These are phyloP conservation scores for Lates japonicus DNA, from an alignment of 2,797 vertebrate species.

Conservation along the genomic window DNA sequence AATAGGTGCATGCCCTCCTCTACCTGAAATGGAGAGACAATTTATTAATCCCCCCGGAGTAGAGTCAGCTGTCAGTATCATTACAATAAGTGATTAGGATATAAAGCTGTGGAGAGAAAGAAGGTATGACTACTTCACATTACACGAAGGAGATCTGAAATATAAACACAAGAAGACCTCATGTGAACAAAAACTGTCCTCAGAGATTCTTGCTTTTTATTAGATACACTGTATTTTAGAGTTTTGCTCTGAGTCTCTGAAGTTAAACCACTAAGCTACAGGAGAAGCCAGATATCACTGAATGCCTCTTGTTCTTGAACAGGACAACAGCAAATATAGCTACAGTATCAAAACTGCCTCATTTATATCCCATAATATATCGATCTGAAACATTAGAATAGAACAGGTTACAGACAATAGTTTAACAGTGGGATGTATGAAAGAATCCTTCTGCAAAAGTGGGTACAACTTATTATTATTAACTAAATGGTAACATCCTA, in stretches of 20 bases:
- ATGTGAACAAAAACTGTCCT: not conserved
- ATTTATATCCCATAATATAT: not conserved
- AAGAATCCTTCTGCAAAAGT: not conserved
- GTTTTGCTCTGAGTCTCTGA: not conserved
- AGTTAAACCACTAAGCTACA: not conserved
- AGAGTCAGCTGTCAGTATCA: not conserved
- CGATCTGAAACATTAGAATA: not conserved
- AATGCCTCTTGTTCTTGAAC: not conserved
- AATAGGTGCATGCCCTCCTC: conserved; percentile 95
- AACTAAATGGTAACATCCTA: not conserved
- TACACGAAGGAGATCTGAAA: not conserved
- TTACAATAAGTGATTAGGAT: conserved; percentile 3
- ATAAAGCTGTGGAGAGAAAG: not conserved
- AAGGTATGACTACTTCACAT: too few species aligned
- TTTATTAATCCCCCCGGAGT: conserved; percentile 15
- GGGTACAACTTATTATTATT: not conserved
- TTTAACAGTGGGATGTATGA: too few species aligned
- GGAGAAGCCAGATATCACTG: not conserved
- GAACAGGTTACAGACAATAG: too few species aligned
- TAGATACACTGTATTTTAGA: not conserved
- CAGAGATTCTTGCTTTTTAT: not conserved
- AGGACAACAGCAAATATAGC: not conserved
- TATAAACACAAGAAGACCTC: not conserved
- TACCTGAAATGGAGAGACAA: conserved; percentile 82
- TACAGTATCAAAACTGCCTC: not conserved